phyloP scores from a whole-genome alignment of 2,113 vertebrate species.

The Indicator indicator region DNA sequence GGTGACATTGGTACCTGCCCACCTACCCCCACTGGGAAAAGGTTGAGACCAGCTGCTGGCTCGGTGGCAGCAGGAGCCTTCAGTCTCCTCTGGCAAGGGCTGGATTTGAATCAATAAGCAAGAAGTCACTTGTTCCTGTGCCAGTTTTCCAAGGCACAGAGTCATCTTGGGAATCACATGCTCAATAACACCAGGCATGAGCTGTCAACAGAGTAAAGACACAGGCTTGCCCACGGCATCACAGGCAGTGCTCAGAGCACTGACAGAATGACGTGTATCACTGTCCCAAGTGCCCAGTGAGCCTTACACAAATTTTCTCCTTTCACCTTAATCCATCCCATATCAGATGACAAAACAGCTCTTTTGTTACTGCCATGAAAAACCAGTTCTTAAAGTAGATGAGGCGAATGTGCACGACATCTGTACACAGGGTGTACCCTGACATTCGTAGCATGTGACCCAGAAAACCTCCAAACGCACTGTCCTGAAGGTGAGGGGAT shows the following conservation, averaged over 20 bases:
- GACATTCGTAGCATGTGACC: background rate
- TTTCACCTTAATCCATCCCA: background rate
- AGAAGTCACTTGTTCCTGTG: background rate
- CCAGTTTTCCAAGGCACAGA: background rate
- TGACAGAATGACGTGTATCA: rapidly evolving
- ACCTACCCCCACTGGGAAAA: rapidly evolving
- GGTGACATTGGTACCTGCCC: rapidly evolving
- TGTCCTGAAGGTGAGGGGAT: rapidly evolving
- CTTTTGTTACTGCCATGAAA: background rate
- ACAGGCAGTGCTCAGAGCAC: background rate
- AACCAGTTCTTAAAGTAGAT: background rate
- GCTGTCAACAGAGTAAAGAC: background rate
- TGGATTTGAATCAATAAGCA: background rate
- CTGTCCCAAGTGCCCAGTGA: background rate
- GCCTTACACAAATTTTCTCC: background rate
- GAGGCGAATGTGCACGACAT: rapidly evolving
- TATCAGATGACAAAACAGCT: background rate
- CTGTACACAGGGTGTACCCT: background rate
- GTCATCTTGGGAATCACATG: background rate
- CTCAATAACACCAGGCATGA: background rate
- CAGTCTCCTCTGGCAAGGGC: background rate
- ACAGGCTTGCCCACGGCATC: background rate
- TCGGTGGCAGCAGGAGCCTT: background rate
- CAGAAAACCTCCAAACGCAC: background rate
- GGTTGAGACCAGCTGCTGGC: background rate